Percentiles rank a stretch among this genome's conserved stretches.
Evolutionary conservation across 2,113 vertebrate genomes (phyloP).

Genomic region (Bungarus multicinctus): DNA sequence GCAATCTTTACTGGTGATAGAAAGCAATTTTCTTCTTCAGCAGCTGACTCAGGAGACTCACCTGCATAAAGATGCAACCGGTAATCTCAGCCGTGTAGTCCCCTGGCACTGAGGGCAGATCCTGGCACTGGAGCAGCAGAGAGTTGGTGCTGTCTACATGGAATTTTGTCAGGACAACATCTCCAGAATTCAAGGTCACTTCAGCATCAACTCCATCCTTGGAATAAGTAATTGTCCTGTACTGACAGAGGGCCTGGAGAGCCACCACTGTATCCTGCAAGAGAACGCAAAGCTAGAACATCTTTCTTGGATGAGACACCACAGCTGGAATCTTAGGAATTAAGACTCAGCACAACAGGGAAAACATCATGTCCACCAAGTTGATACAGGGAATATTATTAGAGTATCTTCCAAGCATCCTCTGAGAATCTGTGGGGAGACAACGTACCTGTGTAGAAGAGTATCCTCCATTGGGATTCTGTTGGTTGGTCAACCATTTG

Average conservation of each 20-base stretch:
- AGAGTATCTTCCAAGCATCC: background rate
- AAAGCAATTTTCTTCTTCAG: background rate
- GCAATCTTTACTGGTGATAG: background rate
- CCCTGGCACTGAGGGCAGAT: conserved; percentile 65
- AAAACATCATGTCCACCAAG: background rate
- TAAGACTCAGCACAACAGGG: background rate
- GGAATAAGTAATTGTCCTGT: conserved; percentile 56
- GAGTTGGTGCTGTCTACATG: conserved; percentile 74
- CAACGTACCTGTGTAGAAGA: conserved; percentile 72
- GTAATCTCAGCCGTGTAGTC: conserved; percentile 62
- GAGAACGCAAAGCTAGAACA: background rate
- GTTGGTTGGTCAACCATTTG: conserved; percentile 68
- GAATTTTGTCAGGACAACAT: conserved; percentile 63
- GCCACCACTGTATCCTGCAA: conserved; percentile 73
- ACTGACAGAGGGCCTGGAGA: conserved; percentile 70
- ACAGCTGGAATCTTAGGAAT: background rate
- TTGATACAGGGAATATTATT: background rate
- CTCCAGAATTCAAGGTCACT: conserved; percentile 55
- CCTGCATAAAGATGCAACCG: conserved; percentile 75
- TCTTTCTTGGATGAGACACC: background rate
- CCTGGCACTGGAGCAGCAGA: conserved; percentile 78
- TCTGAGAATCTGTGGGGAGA: background rate
- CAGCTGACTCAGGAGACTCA: conserved; percentile 40
- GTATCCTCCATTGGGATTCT: conserved; percentile 71
- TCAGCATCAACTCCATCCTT: conserved; percentile 31